Conservation (phyloP, 2,888 invertebrate species). For the Drepana falcataria region DNA sequence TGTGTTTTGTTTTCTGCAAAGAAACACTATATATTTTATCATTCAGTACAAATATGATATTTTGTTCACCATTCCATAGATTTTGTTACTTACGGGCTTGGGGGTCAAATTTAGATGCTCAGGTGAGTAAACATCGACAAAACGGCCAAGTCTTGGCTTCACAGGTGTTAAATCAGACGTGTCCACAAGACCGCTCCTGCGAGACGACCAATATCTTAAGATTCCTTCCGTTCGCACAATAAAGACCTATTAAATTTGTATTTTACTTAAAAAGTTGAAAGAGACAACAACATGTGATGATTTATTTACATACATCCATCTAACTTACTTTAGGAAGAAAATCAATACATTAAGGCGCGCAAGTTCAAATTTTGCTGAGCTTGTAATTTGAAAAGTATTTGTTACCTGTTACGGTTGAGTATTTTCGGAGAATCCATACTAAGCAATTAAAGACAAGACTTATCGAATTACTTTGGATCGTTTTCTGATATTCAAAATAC, state of each 20-base stretch:
- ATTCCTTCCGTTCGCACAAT: conserved; percentile 14
- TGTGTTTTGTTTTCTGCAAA: conserved; percentile 43
- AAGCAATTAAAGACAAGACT: background rate
- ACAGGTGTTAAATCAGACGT: conserved; percentile 50
- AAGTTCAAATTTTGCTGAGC: conserved; percentile 54
- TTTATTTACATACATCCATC: conserved; percentile 77
- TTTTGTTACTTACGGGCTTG: conserved; percentile 51
- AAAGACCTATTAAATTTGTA: conserved; percentile 13
- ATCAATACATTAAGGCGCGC: conserved; percentile 74
- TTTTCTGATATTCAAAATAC: background rate
- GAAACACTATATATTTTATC: conserved; percentile 5
- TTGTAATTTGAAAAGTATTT: conserved; percentile 13
- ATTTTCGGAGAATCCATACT: conserved; percentile 42
- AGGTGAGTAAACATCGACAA: conserved; percentile 69
- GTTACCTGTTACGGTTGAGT: conserved; percentile 45
- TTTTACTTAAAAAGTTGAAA: conserved; percentile 23
- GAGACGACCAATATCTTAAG: conserved; percentile 20
- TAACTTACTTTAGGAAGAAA: conserved; percentile 69
- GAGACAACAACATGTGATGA: conserved; percentile 53
- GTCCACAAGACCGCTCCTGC: conserved; percentile 36
- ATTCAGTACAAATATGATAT: background rate
- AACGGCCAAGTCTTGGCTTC: conserved; percentile 61
- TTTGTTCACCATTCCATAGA: conserved; percentile 1
- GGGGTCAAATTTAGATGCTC: conserved; percentile 71
- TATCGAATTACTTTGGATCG: background rate